Evolutionary conservation across 2,113 vertebrate species (phyloP).

Genomic region (Numida meleagris): DNA sequence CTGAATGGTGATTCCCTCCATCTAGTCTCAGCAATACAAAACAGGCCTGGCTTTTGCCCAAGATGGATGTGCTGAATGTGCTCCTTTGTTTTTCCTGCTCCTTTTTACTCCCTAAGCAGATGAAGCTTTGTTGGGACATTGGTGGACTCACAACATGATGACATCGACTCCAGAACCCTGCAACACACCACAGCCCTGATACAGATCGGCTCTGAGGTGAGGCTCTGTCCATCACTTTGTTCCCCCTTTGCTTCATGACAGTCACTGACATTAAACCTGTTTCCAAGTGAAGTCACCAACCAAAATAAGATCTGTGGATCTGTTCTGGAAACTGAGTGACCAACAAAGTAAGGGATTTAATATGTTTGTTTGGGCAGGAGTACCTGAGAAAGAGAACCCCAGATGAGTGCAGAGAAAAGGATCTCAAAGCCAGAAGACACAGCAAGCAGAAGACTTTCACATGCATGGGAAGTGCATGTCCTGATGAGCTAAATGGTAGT

Average conservation of each 20-base stretch:
- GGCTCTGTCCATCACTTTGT: neutral
- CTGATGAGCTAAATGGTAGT: neutral
- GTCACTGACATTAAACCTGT: fast-evolving
- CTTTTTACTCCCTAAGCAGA: neutral
- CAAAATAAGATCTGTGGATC: neutral
- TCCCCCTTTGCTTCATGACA: neutral
- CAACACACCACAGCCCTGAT: neutral
- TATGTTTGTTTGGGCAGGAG: neutral
- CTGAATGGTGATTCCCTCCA: neutral
- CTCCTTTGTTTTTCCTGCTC: neutral
- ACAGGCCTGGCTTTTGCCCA: neutral
- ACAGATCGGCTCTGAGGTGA: neutral
- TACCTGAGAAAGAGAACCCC: neutral
- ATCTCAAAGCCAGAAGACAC: neutral
- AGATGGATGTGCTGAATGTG: neutral
- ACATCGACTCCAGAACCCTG: neutral
- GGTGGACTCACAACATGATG: neutral
- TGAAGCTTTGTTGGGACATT: neutral
- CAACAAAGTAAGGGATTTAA: neutral
- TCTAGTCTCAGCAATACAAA: neutral
- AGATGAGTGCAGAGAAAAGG: neutral
- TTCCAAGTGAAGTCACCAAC: neutral
- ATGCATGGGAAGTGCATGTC: neutral
- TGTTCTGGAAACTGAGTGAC: neutral
- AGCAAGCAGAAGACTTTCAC: neutral